Conservation (phyloP, 1,140 invertebrate genomes). For the Leucophenga varia region DNA sequence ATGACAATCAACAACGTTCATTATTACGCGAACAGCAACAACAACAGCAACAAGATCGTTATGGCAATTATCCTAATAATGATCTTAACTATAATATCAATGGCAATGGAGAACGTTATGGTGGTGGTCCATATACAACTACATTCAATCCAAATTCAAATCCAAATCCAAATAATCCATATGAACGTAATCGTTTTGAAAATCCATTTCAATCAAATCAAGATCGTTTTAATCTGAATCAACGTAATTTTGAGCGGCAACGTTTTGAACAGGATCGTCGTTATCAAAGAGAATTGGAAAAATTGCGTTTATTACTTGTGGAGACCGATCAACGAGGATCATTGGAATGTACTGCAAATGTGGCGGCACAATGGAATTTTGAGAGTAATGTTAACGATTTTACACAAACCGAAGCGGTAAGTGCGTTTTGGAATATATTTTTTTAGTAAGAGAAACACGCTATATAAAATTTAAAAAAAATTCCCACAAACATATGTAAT, state of each 20-base stretch:
- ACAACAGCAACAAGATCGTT: slow-evolving; percentile 17
- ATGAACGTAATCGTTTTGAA: slow-evolving; percentile 36
- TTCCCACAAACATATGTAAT: too few relatives aligned
- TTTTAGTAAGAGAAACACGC: too few relatives aligned
- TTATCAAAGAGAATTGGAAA: slow-evolving; percentile 48
- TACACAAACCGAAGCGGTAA: slow-evolving; percentile 79
- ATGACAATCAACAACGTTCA: slow-evolving; percentile 6
- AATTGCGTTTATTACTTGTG: slow-evolving; percentile 61
- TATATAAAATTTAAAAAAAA: not conserved
- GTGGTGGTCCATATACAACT: slow-evolving; percentile 5
- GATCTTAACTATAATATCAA: slow-evolving; percentile 21
- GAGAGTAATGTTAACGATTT: slow-evolving; percentile 83
- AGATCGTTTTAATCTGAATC: slow-evolving; percentile 48
- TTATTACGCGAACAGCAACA: too few relatives aligned
- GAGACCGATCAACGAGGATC: slow-evolving; percentile 72
- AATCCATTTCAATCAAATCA: slow-evolving; percentile 44
- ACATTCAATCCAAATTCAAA: slow-evolving; percentile 9
- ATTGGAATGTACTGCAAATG: slow-evolving; percentile 77
- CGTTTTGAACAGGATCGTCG: slow-evolving; percentile 48
- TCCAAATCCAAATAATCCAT: slow-evolving; percentile 33
- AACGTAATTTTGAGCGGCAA: slow-evolving; percentile 36
- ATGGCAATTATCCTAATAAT: slow-evolving; percentile 9
- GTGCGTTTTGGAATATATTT: slow-evolving; percentile 51
- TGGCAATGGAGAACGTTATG: slow-evolving; percentile 11
- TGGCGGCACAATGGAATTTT: slow-evolving; percentile 82